These are phyloP conservation scores for Samia ricini DNA, from an alignment of 1,140 invertebrate genomes.

Conservation along the genomic window DNA sequence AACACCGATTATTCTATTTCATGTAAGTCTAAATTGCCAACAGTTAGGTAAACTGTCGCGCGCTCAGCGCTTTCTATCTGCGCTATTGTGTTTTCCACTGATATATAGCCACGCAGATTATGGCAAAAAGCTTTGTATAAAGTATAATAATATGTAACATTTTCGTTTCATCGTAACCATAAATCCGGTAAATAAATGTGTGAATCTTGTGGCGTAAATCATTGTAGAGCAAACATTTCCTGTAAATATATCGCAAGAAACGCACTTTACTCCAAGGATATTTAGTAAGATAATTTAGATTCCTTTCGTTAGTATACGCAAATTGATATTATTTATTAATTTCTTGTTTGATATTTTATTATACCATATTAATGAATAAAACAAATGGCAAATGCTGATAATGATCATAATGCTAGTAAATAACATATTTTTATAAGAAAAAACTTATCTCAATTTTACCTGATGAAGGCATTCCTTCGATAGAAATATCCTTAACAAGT, in stretches of 20 bases:
- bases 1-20: conserved; percentile 52
- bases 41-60: conserved; percentile 65
- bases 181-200: conserved; percentile 5
- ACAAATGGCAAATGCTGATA: no score
- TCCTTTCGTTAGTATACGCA: no score
- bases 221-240: conserved; percentile 5
- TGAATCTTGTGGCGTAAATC: conserved; percentile 5
- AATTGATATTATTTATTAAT: no score
- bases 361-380: no score
- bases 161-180: not conserved
- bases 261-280: not conserved
- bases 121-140: conserved; percentile 32
- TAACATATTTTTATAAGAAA: no score
- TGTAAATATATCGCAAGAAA: not conserved
- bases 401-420: no score
- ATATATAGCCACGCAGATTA: conserved; percentile 50
- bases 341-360: no score
- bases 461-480: no score
- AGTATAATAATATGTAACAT: conserved; percentile 11
- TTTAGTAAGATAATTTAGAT: not conserved
- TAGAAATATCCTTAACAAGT: no score
- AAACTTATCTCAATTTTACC: no score
- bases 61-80: conserved; percentile 45
- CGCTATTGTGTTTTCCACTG: conserved; percentile 51
- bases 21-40: conserved; percentile 57